Evolutionary conservation across 2,113 vertebrate species (phyloP).

Genomic region (Cheilinus undulatus): DNA sequence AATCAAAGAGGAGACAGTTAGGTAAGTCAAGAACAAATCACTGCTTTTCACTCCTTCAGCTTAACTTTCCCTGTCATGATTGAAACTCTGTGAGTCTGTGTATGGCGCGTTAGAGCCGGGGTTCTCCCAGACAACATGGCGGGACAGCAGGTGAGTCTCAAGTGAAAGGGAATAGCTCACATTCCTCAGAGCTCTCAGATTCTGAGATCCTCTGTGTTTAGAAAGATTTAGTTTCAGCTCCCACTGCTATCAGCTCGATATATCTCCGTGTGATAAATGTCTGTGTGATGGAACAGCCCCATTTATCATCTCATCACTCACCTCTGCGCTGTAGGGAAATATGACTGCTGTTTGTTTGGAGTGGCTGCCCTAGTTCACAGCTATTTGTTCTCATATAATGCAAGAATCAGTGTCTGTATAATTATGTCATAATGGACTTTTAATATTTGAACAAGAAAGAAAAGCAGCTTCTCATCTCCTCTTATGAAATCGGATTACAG

Average conservation of each 20-base stretch:
- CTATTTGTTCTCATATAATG: not conserved
- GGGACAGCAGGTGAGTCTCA: constrained; percentile 53
- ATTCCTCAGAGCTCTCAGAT: constrained; percentile 43
- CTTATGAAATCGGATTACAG: not conserved
- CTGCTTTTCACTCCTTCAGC: not conserved
- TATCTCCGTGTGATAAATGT: constrained; percentile 11
- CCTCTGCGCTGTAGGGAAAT: constrained; percentile 14
- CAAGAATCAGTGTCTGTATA: not conserved
- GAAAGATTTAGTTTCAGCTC: not conserved
- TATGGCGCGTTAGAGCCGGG: not conserved
- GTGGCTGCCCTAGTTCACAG: not conserved
- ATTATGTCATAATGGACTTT: not conserved
- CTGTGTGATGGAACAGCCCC: constrained; percentile 10
- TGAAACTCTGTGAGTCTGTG: not conserved
- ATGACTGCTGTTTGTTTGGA: not conserved
- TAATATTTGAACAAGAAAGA: not conserved
- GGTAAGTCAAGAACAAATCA: constrained; percentile 49
- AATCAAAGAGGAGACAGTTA: constrained; percentile 28
- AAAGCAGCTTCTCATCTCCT: not conserved
- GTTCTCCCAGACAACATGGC: constrained; percentile 32
- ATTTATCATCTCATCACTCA: constrained; percentile 39
- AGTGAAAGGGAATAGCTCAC: constrained; percentile 58
- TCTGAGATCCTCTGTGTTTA: not conserved
- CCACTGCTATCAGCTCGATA: constrained; percentile 1
- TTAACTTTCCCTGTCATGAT: not conserved